Percentiles rank a stretch among this genome's conserved stretches.
These are phyloP conservation scores for rabbit (Oryctolagus cuniculus) DNA, from an alignment of 2,113 vertebrate species.

Conservation along the genomic window mOryCun1.1 NC_091445.1:19719501-19720000, in stretches of 20 bases:
- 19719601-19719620: background rate
- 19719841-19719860: background rate
- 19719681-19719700: background rate
- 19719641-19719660: background rate
- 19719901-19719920: background rate
- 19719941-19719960: background rate
- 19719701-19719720: background rate
- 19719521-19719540: background rate
- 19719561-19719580: background rate
- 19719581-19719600: background rate
- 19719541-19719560: background rate
- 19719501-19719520: background rate
- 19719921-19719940: background rate
- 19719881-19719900: background rate
- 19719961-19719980: background rate
- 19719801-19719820: background rate
- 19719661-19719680: background rate
- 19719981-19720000: background rate
- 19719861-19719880: background rate
- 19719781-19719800: background rate
- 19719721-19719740: background rate
- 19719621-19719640: background rate
- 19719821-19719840: background rate
- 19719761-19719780: background rate
- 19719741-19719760: background rate